Evolutionary conservation across 2,888 invertebrate genomes (phyloP).

Genomic region (Chesias legatella): DNA sequence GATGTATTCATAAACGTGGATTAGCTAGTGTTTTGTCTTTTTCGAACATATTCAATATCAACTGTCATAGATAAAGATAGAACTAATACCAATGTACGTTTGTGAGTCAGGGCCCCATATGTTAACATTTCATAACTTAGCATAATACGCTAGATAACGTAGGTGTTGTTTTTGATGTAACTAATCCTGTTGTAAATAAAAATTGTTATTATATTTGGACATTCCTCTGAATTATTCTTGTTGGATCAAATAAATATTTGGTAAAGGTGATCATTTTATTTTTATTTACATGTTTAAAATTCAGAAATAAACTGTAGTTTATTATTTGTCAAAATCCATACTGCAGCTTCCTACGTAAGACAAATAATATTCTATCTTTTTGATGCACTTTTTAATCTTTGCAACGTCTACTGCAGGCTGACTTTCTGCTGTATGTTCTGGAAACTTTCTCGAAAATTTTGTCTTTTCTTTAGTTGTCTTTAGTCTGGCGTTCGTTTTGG

Average conservation of each 20-base stretch:
- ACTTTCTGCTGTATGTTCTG: slow-evolving; percentile 71
- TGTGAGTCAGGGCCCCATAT: no score
- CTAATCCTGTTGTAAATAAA: slow-evolving; percentile 39
- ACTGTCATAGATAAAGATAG: no score
- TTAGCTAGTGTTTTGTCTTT: no score
- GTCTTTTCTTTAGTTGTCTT: slow-evolving; percentile 25
- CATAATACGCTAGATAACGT: slow-evolving; percentile 8
- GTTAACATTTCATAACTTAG: neutral
- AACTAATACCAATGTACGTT: no score
- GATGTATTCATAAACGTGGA: no score
- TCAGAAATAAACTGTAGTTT: no score
- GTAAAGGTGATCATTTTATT: slow-evolving; percentile 38
- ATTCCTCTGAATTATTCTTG: slow-evolving; percentile 67
- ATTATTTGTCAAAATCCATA: slow-evolving; percentile 44
- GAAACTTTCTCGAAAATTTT: slow-evolving; percentile 79
- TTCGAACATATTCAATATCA: no score
- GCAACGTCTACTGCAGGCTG: slow-evolving; percentile 72
- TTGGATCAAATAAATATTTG: slow-evolving; percentile 58
- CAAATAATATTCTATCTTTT: slow-evolving; percentile 87
- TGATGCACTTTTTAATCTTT: slow-evolving; percentile 78
- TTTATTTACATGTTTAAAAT: no score
- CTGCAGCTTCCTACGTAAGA: slow-evolving; percentile 80
- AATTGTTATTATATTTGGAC: slow-evolving; percentile 49
- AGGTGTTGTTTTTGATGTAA: slow-evolving; percentile 23
- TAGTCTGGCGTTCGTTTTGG: neutral